These are phyloP conservation scores for Probaryconus sp. DNA, from an alignment of 1,140 invertebrate species.

Conservation along the genomic window DNA sequence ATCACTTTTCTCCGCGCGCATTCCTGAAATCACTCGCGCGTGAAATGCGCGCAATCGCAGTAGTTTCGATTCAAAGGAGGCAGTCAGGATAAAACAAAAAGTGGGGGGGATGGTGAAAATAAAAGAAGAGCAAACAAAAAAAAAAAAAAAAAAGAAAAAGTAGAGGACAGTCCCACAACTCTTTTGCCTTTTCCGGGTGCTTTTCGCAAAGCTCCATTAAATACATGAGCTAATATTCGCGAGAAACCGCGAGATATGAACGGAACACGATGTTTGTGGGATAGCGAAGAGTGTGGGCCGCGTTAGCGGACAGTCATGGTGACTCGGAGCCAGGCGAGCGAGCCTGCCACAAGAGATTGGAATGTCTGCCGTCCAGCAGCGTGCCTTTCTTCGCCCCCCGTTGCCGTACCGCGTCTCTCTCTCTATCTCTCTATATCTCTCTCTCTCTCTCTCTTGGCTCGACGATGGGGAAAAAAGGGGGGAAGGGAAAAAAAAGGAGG, in stretches of 20 bases:
- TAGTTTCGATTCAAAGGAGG: slow-evolving; percentile 29
- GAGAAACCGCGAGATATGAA: slow-evolving; percentile 41
- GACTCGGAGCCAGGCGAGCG: slow-evolving; percentile 65
- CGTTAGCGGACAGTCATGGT: slow-evolving; percentile 64
- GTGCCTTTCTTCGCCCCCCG: slow-evolving; percentile 40
- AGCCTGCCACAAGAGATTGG: slow-evolving; percentile 76
- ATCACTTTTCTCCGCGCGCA: slow-evolving; percentile 46
- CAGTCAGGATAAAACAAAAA: no score
- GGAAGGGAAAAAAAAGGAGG: neutral
- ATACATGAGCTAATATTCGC: slow-evolving; percentile 3
- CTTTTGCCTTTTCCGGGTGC: no score
- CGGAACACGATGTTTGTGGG: slow-evolving; percentile 61
- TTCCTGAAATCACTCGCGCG: slow-evolving; percentile 43
- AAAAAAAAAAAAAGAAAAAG: no score
- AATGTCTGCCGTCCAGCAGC: slow-evolving; percentile 73
- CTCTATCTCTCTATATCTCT: slow-evolving; percentile 35
- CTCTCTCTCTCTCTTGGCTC: neutral
- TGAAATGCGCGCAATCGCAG: slow-evolving; percentile 52
- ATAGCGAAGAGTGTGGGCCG: slow-evolving; percentile 58
- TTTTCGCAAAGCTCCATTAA: no score
- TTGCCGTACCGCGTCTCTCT: slow-evolving; percentile 1
- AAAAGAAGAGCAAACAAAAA: slow-evolving; percentile 39
- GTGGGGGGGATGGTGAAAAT: slow-evolving; percentile 18
- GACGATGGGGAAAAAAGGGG: neutral
- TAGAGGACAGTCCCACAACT: no score